Conservation (phyloP, 2,888 invertebrate genomes). For the Hemaris fuciformis region DNA sequence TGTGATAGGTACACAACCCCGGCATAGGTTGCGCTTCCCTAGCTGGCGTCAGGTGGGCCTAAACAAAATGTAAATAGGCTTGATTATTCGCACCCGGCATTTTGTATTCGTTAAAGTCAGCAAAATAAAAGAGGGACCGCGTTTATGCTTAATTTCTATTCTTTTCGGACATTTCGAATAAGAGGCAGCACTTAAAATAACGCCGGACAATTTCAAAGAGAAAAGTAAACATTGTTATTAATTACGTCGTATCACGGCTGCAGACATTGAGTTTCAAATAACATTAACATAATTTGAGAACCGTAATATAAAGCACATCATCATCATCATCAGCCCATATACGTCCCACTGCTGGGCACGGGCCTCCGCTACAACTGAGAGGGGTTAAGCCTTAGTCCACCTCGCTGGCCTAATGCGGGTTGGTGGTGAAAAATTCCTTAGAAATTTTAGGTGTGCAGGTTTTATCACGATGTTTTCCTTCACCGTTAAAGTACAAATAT, state of each 20-base stretch:
- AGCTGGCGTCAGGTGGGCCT: constrained; percentile 56
- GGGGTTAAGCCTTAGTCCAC: no score
- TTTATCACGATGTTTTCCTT: no score
- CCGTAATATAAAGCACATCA: neutral
- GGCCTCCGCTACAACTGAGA: no score
- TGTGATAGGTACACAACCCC: constrained; percentile 33
- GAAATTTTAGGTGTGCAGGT: no score
- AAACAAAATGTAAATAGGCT: constrained; percentile 67
- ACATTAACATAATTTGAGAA: neutral
- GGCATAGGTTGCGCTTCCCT: constrained; percentile 25
- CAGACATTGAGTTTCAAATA: neutral
- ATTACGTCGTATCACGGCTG: neutral
- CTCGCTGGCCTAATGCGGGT: no score
- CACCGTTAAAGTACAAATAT: no score
- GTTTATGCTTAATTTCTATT: constrained; percentile 46
- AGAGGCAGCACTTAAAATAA: constrained; percentile 26
- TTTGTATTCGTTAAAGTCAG: constrained; percentile 60
- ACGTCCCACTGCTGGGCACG: no score
- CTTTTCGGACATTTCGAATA: constrained; percentile 28
- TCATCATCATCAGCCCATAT: no score
- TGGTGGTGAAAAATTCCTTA: no score
- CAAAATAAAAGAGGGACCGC: constrained; percentile 47
- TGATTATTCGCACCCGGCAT: constrained; percentile 58
- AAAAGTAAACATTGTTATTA: neutral
- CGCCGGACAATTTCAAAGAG: neutral